Evolutionary conservation across 2,113 vertebrate species (phyloP).

Genomic region (Sigmodon hispidus): DNA sequence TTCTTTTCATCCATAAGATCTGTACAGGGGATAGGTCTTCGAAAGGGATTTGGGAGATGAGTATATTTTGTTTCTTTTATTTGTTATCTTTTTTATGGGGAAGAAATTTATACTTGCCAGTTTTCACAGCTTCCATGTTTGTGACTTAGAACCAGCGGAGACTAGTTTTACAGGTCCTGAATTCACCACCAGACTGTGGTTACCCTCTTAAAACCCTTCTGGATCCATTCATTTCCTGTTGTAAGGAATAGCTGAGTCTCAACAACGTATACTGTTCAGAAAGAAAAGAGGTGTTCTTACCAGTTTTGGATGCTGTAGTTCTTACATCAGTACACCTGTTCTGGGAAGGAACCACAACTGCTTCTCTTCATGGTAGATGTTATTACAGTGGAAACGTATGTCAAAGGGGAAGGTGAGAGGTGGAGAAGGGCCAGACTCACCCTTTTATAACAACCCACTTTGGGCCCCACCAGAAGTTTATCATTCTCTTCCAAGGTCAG

Average conservation of each 20-base stretch:
- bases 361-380: background rate
- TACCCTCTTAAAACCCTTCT: background rate
- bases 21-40: background rate
- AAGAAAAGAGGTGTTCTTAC: background rate
- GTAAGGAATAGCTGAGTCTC: background rate
- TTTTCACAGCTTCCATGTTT: background rate
- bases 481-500: background rate
- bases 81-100: background rate
- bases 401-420: background rate
- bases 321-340: background rate
- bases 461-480: background rate
- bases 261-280: too few species aligned
- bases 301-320: background rate
- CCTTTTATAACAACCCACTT: background rate
- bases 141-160: background rate
- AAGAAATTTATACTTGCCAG: background rate
- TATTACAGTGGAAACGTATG: background rate
- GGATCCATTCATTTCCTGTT: background rate
- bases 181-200: background rate
- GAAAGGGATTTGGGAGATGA: background rate
- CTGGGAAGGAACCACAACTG: background rate
- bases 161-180: background rate
- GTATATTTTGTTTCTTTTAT: background rate
- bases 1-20: background rate
- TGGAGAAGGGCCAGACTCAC: background rate